Percentiles rank a stretch among this genome's conserved stretches.
These are phyloP conservation scores for Synergus laeviventris DNA, from an alignment of 2,888 invertebrate species.

Conservation along the genomic window DNA sequence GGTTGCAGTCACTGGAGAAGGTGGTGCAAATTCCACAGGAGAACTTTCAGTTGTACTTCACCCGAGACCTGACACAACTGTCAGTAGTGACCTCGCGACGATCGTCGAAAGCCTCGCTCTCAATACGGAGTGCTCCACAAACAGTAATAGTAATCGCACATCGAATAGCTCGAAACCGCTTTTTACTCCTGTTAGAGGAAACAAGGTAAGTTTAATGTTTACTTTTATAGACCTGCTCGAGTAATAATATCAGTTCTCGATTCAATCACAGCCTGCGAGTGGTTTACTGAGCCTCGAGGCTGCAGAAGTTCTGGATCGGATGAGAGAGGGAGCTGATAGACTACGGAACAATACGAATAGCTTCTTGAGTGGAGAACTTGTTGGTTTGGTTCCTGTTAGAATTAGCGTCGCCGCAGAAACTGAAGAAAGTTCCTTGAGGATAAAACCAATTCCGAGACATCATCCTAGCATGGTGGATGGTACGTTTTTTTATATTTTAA, in stretches of 20 bases:
- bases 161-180: slow-evolving; percentile 71
- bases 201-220: slow-evolving; percentile 64
- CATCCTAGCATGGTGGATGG: slow-evolving; percentile 67
- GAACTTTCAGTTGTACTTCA: slow-evolving; percentile 80
- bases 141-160: slow-evolving; percentile 79
- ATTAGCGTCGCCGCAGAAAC: slow-evolving; percentile 73
- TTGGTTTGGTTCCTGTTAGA: slow-evolving; percentile 79
- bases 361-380: slow-evolving; percentile 84
- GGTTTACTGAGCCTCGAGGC: slow-evolving; percentile 77
- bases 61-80: slow-evolving; percentile 80
- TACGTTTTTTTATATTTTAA: slow-evolving; percentile 10
- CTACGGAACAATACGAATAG: slow-evolving; percentile 88
- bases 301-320: slow-evolving; percentile 82
- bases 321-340: slow-evolving; percentile 84
- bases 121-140: slow-evolving; percentile 73
- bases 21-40: slow-evolving; percentile 78
- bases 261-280: slow-evolving; percentile 60
- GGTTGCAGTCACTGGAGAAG: slow-evolving; percentile 78
- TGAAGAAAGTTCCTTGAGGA: slow-evolving; percentile 71
- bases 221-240: slow-evolving; percentile 19
- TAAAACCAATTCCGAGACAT: slow-evolving; percentile 70
- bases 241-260: slow-evolving; percentile 44
- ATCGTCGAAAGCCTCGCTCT: slow-evolving; percentile 90
- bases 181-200: slow-evolving; percentile 69
- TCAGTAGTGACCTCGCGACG: slow-evolving; percentile 86